Evolutionary conservation across 1,140 invertebrate species (phyloP), one percentile per base, ranked within the genome.

Genomic region (Holcopasites calliopsidis): DNA sequence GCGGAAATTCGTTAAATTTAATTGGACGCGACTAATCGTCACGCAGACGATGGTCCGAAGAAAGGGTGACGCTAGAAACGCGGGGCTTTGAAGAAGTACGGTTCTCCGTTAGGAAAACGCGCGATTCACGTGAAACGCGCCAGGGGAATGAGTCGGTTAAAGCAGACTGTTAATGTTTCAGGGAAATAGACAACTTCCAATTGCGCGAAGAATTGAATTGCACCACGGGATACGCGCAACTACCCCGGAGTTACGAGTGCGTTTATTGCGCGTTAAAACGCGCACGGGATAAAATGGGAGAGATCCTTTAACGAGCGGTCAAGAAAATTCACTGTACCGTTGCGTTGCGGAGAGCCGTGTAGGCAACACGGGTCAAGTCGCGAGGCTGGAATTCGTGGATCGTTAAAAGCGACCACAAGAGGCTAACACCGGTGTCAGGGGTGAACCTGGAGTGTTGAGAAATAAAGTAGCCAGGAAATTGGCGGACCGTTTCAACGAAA

Each of bases 1-100:
- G 78, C 58, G 77, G 74, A 79, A 83, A 83, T 91, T 89, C 88
- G 88, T 90, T 91, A 90, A 91, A 90, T 89, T 91, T 90, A 90
- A 91, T 89, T 90, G 89, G 88, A 90, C 84, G 86, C 84, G 79
- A 88, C 84, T 89, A 88, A 90, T 90, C 86, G 73, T 44, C 31
- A 21, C 16, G 50, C 23, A 21, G 33, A 1, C 82, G 77, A 57
- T 77, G 60, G 47, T 71, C 55, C 62, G 35, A 54, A 42, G 79
- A 69, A 55, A 62, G 58, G 52, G 57, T 38, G 33, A 16, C 16
- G 61, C 10, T 18, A 40, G 50, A n/a, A 26, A 50, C 31, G 38
- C 1, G 0, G 42, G n/a, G n/a, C n/a, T n/a, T 1, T n/a, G 49
- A 40, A 50, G 50, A 40, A 60, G 31, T 40, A 26, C 16, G 42